Conservation (phyloP, 2,113 vertebrate genomes). For the Phyllostomus hastatus region DNA sequence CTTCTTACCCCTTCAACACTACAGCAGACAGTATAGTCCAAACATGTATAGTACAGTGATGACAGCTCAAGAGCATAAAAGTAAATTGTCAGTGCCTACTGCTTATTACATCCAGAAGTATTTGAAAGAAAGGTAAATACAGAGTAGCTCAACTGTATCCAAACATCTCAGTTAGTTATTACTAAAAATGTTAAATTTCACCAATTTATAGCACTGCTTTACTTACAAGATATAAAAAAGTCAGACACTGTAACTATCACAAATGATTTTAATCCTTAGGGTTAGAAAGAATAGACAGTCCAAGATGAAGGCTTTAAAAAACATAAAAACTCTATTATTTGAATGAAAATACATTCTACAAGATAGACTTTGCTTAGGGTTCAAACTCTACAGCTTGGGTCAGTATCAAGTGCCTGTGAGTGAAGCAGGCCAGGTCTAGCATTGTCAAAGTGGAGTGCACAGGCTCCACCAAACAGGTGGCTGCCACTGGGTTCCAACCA, state of each 20-base stretch:
- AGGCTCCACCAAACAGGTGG: neutral
- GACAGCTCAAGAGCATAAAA: constrained; percentile 46
- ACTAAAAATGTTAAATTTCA: constrained; percentile 39
- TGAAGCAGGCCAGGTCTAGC: neutral
- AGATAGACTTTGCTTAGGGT: neutral
- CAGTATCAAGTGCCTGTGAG: neutral
- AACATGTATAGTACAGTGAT: constrained; percentile 14
- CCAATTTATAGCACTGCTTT: constrained; percentile 32
- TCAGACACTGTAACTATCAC: neutral
- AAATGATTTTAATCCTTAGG: constrained; percentile 39
- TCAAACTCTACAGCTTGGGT: neutral
- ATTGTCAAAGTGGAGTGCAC: neutral
- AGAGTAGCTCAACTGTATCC: constrained; percentile 18
- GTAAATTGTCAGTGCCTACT: constrained; percentile 18
- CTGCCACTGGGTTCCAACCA: neutral
- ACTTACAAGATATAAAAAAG: neutral
- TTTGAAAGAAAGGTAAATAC: constrained; percentile 57
- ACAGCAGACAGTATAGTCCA: constrained; percentile 9
- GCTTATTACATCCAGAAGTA: constrained; percentile 43
- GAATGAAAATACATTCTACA: neutral
- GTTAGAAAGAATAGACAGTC: constrained; percentile 22
- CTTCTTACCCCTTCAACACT: constrained; percentile 18
- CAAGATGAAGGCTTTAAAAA: neutral
- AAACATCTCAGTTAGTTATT: constrained; percentile 57
- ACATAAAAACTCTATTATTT: constrained; percentile 4